phyloP scores from a whole-genome alignment of 2,797 vertebrate genomes.

The Crocidura indochinensis region DNA sequence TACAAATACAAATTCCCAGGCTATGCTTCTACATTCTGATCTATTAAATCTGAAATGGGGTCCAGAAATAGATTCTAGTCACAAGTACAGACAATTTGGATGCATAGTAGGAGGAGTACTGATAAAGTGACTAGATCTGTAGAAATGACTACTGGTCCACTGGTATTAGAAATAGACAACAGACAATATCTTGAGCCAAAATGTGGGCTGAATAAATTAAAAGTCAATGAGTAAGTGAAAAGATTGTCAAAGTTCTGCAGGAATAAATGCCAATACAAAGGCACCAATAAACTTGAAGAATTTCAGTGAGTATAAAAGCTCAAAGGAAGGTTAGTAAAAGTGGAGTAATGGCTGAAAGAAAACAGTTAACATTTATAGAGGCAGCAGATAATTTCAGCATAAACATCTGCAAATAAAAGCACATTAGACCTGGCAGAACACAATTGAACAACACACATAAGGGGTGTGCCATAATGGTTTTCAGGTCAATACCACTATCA shows the following conservation, averaged over 20 bases:
- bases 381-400: neutral
- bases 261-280: neutral
- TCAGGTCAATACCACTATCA: neutral
- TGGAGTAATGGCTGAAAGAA: neutral
- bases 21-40: neutral
- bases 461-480: neutral
- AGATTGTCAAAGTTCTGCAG: neutral
- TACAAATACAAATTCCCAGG: conserved; percentile 15
- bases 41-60: neutral
- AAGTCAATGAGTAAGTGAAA: neutral
- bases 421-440: neutral
- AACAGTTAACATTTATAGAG: conserved; percentile 26
- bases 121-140: conserved; percentile 13
- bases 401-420: conserved; percentile 50
- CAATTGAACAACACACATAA: conserved; percentile 3
- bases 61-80: conserved; percentile 52
- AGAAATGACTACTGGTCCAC: conserved; percentile 45
- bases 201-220: neutral
- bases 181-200: neutral
- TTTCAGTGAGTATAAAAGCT: conserved; percentile 34
- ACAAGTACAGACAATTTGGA: conserved; percentile 52
- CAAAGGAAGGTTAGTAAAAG: neutral
- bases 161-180: conserved; percentile 27
- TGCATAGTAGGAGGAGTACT: neutral
- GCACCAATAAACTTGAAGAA: neutral